A percentile compares a stretch with the other conserved stretches of the same genome.
phyloP scores from a whole-genome alignment of 1,140 invertebrate species.

The Megalonaias nervosa region DNA sequence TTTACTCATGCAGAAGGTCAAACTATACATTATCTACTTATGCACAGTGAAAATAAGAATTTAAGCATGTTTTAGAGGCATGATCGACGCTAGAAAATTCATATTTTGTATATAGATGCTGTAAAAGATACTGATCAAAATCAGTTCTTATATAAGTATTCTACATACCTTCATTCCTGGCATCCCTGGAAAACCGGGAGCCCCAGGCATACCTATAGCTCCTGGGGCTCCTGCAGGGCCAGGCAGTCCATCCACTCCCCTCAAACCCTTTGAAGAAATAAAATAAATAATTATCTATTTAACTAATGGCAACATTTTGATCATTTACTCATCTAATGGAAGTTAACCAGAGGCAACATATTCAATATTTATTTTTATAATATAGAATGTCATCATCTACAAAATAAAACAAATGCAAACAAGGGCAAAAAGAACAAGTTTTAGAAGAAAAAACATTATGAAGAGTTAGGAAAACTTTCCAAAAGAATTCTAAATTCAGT shows the following conservation, averaged over 20 bases:
- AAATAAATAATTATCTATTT: background rate
- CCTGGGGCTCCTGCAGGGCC: constrained; percentile 78
- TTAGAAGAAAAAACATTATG: no score
- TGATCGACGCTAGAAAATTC: no score
- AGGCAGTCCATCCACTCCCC: constrained; percentile 85
- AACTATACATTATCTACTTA: background rate
- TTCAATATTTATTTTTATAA: no score
- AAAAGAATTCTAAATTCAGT: no score
- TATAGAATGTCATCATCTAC: no score
- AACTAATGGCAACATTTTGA: no score
- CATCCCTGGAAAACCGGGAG: constrained; percentile 60
- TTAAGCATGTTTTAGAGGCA: background rate
- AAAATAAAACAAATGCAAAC: no score
- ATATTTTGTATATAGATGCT: background rate
- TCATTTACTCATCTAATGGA: no score
- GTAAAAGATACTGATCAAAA: background rate
- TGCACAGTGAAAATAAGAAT: background rate
- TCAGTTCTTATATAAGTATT: no score
- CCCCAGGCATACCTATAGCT: constrained; percentile 65
- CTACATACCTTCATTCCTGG: constrained; percentile 59
- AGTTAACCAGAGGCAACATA: no score
- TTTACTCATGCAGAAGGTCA: background rate
- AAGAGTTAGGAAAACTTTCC: no score
- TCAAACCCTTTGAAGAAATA: constrained; percentile 51
- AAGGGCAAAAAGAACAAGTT: no score